Evolutionary conservation across 2,113 vertebrate genomes (phyloP), one percentile per base, ranked within the genome.

Genomic region (Sylvietta virens): DNA sequence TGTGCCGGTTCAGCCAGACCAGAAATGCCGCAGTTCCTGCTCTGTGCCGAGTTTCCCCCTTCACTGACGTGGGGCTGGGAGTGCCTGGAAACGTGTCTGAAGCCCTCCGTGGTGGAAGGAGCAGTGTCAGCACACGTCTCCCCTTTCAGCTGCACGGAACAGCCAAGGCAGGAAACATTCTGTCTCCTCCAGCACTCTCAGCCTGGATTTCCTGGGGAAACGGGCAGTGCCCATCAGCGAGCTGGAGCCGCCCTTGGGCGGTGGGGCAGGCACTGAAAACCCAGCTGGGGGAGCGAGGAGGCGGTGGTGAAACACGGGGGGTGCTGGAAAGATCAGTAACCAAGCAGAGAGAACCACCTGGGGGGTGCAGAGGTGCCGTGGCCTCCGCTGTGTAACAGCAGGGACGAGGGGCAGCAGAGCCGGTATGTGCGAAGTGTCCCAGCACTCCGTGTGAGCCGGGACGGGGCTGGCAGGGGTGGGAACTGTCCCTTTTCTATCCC

Each of bases 231-330:
- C 80, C 9, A 0, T 17, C 66, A 8, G 50, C 0, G 0, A 2
- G 21, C 24, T 56, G 62, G 62, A 26, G 15, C 35, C 0, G 0
- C 2, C 22, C 65, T 31, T 11, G 61, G 37, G 7, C 28, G 1
- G 31, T 0, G 4, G 70, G 61, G 31, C 84, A 18, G 14, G 2
- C 37, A 2, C 45, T 31, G 80, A 6, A 15, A 61, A 24, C 31
- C 8, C 86, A 27, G 50, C 44, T 6, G 21, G 17, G 24, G 0
- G 27, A 21, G 33, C 69, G 45, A 64, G 44, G 44, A 56, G 40
- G 37, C 6, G 1, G 2, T 7, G 48, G 54, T 7, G 28, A 15
- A 28, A 15, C 1, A 0, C 0, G 0, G 20, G 37, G 16, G 10
- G 3, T 30, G 64, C 67, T 65, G 23, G 51, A 17, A 47, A 8